Base-by-base conservation (phyloP, 2,113 vertebrate species). In the Thermophis baileyi region DNA sequence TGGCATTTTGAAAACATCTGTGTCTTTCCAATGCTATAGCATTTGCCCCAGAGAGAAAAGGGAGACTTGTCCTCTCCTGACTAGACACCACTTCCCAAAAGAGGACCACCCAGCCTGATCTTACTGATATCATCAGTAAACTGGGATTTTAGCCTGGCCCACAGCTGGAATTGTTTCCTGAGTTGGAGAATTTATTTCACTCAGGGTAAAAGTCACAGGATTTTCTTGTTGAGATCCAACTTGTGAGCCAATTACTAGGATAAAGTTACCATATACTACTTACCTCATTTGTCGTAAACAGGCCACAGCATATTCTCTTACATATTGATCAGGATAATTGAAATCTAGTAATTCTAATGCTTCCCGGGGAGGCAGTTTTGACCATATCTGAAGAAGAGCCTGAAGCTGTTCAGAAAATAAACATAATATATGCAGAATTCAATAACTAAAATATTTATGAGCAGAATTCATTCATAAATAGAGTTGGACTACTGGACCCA, bases 241-340 rank as follows among this genome's bases (percentile, higher is more conserved):
- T 60, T 87, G 86, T 40, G 49, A 57, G 46, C 27, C 30, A 92
- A 40, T 8, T 30, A 30, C 27, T 89, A 47, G 88, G 88, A 87
- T 60, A 63, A 14, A 30, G 63, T 92, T 16, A 20, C 4, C 47
- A 91, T 0, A 91, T 0, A 88, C 14, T 30, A 96, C 97, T 95
- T 97, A 99, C 99, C 99, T 99, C 99, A 99, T 99, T 60, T 98
- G 98, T 63, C 93, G 97, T 89, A 99, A 97, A 94, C 99, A 99
- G 47, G 96, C 1, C 94, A 99, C 98, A 49, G 99, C 99, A 51
- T 99, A 99, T 90, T 99, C 98, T 96, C 99, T 96, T 92, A 99
- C 99, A 0, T 99, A 99, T 96, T 99, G 99, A 97, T 99, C 99
- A 3, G 99, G 99, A 93, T 99, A 99, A 97, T 99, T 99, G 94